Conservation (phyloP, 2,888 invertebrate species). For the Odontocolon sp. region DNA sequence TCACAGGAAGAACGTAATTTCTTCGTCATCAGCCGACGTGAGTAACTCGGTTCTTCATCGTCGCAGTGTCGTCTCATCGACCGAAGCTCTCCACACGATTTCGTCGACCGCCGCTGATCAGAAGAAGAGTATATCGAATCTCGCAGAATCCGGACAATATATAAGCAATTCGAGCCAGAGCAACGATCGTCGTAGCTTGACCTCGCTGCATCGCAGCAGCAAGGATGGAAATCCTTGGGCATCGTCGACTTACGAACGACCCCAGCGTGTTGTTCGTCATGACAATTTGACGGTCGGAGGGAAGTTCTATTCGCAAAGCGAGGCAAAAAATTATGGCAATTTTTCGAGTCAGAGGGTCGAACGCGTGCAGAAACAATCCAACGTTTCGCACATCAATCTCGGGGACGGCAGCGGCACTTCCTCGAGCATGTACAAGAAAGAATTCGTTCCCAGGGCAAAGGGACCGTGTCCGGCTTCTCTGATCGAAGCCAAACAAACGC, state of each 20-base stretch:
- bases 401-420: constrained; percentile 85
- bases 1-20: constrained; percentile 89
- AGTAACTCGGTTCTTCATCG: constrained; percentile 90
- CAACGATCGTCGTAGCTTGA: constrained; percentile 89
- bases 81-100: constrained; percentile 88
- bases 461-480: constrained; percentile 92
- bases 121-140: constrained; percentile 90
- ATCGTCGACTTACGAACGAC: constrained; percentile 83
- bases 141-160: constrained; percentile 88
- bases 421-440: constrained; percentile 88
- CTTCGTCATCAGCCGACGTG: constrained; percentile 87
- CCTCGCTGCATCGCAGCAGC: constrained; percentile 88
- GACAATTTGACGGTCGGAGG: constrained; percentile 89
- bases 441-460: constrained; percentile 86
- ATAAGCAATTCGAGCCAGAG: constrained; percentile 86
- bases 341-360: constrained; percentile 85
- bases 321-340: constrained; percentile 87
- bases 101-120: constrained; percentile 89
- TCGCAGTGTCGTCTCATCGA: constrained; percentile 86
- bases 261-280: constrained; percentile 84
- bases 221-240: constrained; percentile 84
- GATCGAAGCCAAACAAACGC: constrained; percentile 88
- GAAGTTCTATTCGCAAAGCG: constrained; percentile 88
- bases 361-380: constrained; percentile 85
- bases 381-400: constrained; percentile 88